Evolutionary conservation across 2,797 vertebrate genomes (phyloP), one percentile per base, ranked within the genome.

Genomic region (Acrossocheilus wenchowensis): DNA sequence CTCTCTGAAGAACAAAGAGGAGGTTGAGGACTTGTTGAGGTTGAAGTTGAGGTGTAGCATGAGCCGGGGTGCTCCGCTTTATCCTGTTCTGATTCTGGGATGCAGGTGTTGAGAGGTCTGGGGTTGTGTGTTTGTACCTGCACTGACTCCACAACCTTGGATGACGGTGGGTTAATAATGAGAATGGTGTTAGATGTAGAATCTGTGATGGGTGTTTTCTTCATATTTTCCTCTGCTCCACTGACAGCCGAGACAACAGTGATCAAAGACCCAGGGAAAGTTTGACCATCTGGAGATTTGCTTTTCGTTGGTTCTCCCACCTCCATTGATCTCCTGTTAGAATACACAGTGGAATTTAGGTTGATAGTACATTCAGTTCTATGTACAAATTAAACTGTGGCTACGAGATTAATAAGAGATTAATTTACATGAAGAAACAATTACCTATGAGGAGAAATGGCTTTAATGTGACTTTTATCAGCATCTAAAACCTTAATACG

Each of bases 1-100:
- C 91, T 91, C 78, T 94, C 94, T 9, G 91, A 89, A 48, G 92
- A 92, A 79, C 92, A 92, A 52, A 88, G 66, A 5, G 91, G 89
- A 75, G 91, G 90, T 88, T 91, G 93, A 91, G 92, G 94, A 78
- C 87, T 94, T 75, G 90, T 94, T 74, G 88, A 94, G 87, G 17
- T 91, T 19, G 75, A 90, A 86, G 71, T 91, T 48, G 83, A 91
- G 84, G 80, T 92, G 86, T 14, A 81, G 3, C 84, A 88, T 10
- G 83, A 82, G 87, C 66, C 90, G 17, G 88, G 73, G 60, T 82
- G n/a, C 8, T 39, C 87, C 41, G 52, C 88, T 74, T 87, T 86
- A 84, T 85, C 30, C 21, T 82, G 72, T n/a, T 92, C 85, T 23
- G 41, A 86, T 54, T 81, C 79, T 77, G 50, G 45, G 23, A 64